These are phyloP conservation scores for Gadopsis bispinosus DNA, from an alignment of 2,797 vertebrate species.

Conservation along the genomic window DNA sequence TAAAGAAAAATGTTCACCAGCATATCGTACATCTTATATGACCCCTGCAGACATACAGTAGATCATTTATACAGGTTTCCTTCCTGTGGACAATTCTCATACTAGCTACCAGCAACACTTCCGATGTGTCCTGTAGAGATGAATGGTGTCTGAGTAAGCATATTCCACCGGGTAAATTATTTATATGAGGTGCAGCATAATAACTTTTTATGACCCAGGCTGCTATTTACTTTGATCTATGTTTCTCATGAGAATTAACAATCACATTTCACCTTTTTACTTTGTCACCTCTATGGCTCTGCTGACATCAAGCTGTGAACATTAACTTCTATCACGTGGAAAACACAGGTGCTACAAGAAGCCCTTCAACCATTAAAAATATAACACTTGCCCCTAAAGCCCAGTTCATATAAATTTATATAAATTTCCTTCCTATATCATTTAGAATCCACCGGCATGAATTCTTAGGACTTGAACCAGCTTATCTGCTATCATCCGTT, in stretches of 20 bases:
- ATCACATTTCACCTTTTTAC: conserved; percentile 37
- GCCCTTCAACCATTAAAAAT: conserved; percentile 46
- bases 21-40: not conserved
- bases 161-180: conserved; percentile 17
- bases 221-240: conserved; percentile 41
- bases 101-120: not conserved
- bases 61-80: conserved; percentile 2
- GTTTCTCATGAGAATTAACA: conserved; percentile 27
- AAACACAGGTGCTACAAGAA: conserved; percentile 48
- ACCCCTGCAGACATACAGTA: not conserved
- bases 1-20: not conserved
- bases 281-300: conserved; percentile 32
- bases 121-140: not conserved
- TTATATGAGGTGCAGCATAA: conserved; percentile 22
- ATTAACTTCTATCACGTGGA: conserved; percentile 38
- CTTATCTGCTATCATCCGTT: conserved; percentile 17
- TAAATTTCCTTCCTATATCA: conserved; percentile 18
- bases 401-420: conserved; percentile 31
- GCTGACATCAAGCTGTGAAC: conserved; percentile 51
- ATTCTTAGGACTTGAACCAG: conserved; percentile 5
- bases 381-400: conserved; percentile 32
- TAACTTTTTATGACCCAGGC: conserved; percentile 24
- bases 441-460: conserved; percentile 22
- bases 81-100: not conserved
- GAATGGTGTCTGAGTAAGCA: conserved; percentile 22